A percentile compares a stretch with the other conserved stretches of the same genome.
Evolutionary conservation across 2,797 vertebrate genomes (phyloP).

Genomic region (Alauda arvensis): DNA sequence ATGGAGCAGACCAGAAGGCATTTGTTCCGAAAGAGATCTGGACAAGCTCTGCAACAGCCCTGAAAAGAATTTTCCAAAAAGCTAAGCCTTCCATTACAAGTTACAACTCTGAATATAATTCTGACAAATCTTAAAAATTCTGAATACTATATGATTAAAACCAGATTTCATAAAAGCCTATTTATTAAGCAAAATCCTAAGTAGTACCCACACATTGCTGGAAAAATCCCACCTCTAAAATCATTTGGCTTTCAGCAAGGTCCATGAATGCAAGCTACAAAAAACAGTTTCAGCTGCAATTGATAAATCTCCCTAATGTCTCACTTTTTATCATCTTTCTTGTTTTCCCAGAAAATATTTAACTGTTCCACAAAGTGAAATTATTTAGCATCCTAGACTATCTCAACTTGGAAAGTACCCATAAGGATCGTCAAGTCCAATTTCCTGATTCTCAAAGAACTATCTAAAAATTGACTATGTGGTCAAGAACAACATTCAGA

Average conservation of each 20-base stretch:
- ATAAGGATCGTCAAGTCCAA: background rate
- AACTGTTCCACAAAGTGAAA: background rate
- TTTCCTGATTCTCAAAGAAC: background rate
- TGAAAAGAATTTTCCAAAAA: background rate
- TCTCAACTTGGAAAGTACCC: background rate
- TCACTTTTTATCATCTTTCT: background rate
- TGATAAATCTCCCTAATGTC: background rate
- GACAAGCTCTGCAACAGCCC: background rate
- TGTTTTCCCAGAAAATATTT: background rate
- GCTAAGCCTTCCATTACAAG: background rate
- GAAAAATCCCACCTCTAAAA: background rate
- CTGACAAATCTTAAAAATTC: background rate
- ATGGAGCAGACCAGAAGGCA: background rate
- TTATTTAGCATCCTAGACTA: background rate
- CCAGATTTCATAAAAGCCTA: background rate
- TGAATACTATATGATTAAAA: background rate
- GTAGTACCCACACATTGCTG: background rate
- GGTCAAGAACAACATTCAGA: background rate
- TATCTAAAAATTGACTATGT: background rate
- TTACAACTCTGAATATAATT: background rate
- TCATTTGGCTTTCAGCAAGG: background rate
- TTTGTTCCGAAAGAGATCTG: background rate
- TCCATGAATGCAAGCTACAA: background rate
- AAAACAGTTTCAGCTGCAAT: background rate
- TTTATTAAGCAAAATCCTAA: background rate